These are phyloP conservation scores for Sphecodes monilicornis DNA, from an alignment of 2,888 invertebrate species.

Conservation along the genomic window DNA sequence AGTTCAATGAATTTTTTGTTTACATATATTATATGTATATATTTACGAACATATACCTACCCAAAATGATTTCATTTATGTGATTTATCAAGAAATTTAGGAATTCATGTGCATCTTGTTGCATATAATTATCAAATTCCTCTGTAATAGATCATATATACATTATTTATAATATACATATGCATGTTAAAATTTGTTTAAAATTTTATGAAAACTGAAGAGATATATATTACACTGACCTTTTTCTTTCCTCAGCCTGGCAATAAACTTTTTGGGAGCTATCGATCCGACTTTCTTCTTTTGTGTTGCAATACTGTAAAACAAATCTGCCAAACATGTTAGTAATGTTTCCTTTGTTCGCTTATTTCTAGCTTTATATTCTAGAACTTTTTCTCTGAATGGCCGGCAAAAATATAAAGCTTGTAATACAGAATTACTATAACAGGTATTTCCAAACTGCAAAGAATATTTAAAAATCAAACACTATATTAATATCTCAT, in stretches of 20 bases:
- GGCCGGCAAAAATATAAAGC: constrained; percentile 99
- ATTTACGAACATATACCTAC: constrained; percentile 85
- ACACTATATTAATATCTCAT: not conserved
- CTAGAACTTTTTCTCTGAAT: constrained; percentile 98
- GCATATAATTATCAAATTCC: constrained; percentile 99
- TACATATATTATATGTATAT: not conserved
- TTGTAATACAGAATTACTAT: constrained; percentile 99
- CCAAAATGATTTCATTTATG: constrained; percentile 98
- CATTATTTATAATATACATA: not conserved
- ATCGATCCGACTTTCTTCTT: constrained; percentile 99
- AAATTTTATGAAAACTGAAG: constrained; percentile 3
- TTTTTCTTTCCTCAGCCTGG: constrained; percentile 98
- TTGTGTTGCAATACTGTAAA: constrained; percentile 99
- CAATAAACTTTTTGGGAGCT: constrained; percentile 99
- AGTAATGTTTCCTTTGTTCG: constrained; percentile 98
- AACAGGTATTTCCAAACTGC: constrained; percentile 99
- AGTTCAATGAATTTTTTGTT: not conserved
- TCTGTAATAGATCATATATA: constrained; percentile 87
- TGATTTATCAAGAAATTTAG: constrained; percentile 99
- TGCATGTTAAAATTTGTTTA: not conserved
- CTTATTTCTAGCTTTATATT: constrained; percentile 98
- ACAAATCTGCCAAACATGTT: constrained; percentile 99
- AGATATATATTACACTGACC: constrained; percentile 86
- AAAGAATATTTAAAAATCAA: constrained; percentile 77
- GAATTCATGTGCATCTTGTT: constrained; percentile 99